These are phyloP conservation scores for Drosophila flavopinicola DNA, from an alignment of 2,888 invertebrate genomes.

Conservation along the genomic window DNA sequence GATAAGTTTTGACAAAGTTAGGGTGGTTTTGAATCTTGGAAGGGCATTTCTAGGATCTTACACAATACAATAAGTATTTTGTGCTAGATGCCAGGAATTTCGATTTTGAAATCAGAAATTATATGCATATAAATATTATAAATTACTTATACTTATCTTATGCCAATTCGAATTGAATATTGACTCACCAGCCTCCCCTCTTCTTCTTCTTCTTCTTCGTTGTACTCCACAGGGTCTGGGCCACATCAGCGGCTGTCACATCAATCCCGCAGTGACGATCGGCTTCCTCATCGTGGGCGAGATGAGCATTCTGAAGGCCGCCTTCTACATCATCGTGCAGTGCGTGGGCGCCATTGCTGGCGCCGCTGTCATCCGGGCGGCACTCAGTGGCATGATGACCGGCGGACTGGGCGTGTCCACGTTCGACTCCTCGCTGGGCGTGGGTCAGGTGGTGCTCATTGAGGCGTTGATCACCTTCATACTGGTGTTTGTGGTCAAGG, in stretches of 20 bases:
- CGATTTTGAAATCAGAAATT: too few species aligned
- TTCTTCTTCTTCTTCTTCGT: background rate
- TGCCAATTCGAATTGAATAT: too few species aligned
- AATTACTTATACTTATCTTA: too few species aligned
- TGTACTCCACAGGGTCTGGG: slow-evolving; percentile 94
- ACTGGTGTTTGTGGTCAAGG: slow-evolving; percentile 93
- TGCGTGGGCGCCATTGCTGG: slow-evolving; percentile 92
- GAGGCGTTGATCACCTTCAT: slow-evolving; percentile 95
- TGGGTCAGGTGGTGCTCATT: slow-evolving; percentile 91
- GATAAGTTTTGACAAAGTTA: too few species aligned
- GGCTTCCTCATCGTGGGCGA: slow-evolving; percentile 93
- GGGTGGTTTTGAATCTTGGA: too few species aligned
- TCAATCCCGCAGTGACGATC: slow-evolving; percentile 96
- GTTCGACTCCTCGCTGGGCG: slow-evolving; percentile 86
- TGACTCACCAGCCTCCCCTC: too few species aligned
- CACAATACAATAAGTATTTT: too few species aligned
- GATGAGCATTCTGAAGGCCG: slow-evolving; percentile 90
- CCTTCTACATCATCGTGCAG: slow-evolving; percentile 93
- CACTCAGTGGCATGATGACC: slow-evolving; percentile 86
- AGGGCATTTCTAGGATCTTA: too few species aligned
- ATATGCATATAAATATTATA: too few species aligned
- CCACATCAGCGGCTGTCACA: slow-evolving; percentile 95
- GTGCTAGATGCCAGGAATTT: too few species aligned
- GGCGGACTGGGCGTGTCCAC: slow-evolving; percentile 87
- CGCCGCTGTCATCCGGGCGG: slow-evolving; percentile 89